A percentile compares a stretch with the other conserved stretches of the same genome.
Conservation (phyloP, 1,140 invertebrate genomes). For the Medauroidea extradentata region DNA sequence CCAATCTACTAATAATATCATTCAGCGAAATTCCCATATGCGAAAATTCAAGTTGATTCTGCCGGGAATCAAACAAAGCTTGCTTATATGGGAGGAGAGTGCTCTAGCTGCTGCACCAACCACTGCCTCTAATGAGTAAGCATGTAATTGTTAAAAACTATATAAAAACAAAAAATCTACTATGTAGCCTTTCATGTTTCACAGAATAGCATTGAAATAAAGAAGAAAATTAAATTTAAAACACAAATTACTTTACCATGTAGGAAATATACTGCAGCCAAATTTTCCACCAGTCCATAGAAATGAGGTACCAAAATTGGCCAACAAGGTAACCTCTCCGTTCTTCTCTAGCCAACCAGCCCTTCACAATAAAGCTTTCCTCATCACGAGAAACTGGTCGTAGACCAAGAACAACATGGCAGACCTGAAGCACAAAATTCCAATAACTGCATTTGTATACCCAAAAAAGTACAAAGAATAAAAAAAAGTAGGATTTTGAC, state of each 20-base stretch:
- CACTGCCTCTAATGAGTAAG: too few relatives aligned
- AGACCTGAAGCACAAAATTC: slow-evolving; percentile 53
- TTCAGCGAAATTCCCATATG: too few relatives aligned
- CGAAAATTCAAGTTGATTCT: too few relatives aligned
- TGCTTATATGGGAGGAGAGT: too few relatives aligned
- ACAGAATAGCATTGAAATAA: too few relatives aligned
- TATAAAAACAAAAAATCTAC: too few relatives aligned
- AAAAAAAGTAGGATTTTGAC: neutral
- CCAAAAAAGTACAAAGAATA: neutral
- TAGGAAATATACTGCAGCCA: slow-evolving; percentile 70
- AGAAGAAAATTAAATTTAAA: too few relatives aligned
- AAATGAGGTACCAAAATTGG: slow-evolving; percentile 83
- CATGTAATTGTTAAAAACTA: too few relatives aligned
- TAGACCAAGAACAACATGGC: slow-evolving; percentile 82
- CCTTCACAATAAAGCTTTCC: slow-evolving; percentile 73
- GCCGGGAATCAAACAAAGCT: too few relatives aligned
- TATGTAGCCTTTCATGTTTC: too few relatives aligned
- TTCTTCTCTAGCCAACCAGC: slow-evolving; percentile 74
- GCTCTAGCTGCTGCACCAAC: too few relatives aligned
- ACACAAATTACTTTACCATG: slow-evolving; percentile 8
- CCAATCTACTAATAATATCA: too few relatives aligned
- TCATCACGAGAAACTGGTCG: slow-evolving; percentile 71
- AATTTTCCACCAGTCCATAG: slow-evolving; percentile 74
- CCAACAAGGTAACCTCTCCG: slow-evolving; percentile 65
- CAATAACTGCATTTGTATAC: neutral